Base-by-base conservation (phyloP, 2,113 vertebrate genomes). In the Pelodiscus sinensis region DNA sequence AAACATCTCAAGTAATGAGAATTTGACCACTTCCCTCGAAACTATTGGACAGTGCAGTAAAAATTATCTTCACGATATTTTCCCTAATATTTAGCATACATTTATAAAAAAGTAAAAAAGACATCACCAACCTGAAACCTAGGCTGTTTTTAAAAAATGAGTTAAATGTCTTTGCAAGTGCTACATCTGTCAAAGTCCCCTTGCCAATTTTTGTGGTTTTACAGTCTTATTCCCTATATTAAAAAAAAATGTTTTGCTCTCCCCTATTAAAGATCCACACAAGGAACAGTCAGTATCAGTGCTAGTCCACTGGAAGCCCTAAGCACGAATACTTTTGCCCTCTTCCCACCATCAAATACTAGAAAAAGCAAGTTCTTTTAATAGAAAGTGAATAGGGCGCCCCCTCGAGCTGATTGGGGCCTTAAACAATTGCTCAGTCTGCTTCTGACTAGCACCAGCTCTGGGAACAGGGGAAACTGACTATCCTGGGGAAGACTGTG, bases 1-100 rank as follows among this genome's bases (percentile, higher is more conserved):
- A 88, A 94, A 87, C 84, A 77, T 84, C 73, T 13, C 65, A 91
- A 87, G 81, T 87, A 94, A 87, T 87, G 85, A 38, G n/a, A 78
- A 89, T 96, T 94, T 93, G 35, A 54, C 54, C 31, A 8, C 22
- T 86, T 95, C 58, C 21, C 38, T 44, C n/a, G 89, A 89, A 92
- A 79, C 73, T 94, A 73, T 71, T 83, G 60, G 93, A 73, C 13
- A 85, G 9, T 24, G 79, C 85, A 84, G 60, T 22, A 81, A 4
- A 44, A 91, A 92, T 88, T 0, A 1, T 65, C 86, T 92, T 84
- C 0, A 31, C 85, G 88, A 9, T 90, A 38, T 87, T 87, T 92
- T 82, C 75, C 25, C 77, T 91, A 38, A 22, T 86, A 79, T 91
- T 95, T 84, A 83, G 29, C 35, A 81, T 82, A n/a, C 3, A 21